phyloP scores from a whole-genome alignment of 2,888 invertebrate species.

The Phortica magna region DNA sequence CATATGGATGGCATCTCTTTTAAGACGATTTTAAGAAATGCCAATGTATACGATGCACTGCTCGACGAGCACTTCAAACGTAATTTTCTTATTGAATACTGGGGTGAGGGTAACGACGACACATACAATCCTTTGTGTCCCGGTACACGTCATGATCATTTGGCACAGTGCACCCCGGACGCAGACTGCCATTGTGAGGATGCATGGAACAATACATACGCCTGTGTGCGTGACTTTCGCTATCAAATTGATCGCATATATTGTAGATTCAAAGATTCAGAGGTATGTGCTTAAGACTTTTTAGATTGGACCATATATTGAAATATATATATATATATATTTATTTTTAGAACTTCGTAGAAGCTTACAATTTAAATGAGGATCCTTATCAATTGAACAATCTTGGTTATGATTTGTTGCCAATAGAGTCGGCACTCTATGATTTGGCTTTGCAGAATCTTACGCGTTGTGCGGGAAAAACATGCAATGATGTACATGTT shows the following conservation, averaged over 20 bases:
- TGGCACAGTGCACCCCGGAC: constrained; percentile 83
- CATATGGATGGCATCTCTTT: constrained; percentile 84
- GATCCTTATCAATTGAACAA: constrained; percentile 88
- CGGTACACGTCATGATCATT: constrained; percentile 78
- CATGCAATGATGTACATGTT: constrained; percentile 53
- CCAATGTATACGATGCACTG: constrained; percentile 50
- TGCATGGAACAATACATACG: constrained; percentile 89
- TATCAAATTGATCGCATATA: constrained; percentile 75
- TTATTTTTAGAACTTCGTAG: constrained; percentile 82
- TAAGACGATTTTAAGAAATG: constrained; percentile 58
- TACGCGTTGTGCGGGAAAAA: constrained; percentile 68
- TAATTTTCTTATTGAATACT: constrained; percentile 88
- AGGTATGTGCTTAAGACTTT: constrained; percentile 70
- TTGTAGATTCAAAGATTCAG: constrained; percentile 78
- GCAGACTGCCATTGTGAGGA: constrained; percentile 92
- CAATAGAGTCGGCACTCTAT: constrained; percentile 80
- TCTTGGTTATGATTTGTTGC: constrained; percentile 79
- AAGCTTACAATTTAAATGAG: constrained; percentile 85
- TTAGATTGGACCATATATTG: constrained; percentile 6
- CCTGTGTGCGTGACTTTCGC: constrained; percentile 85
- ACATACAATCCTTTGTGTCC: constrained; percentile 83
- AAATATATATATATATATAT: constrained; percentile 17
- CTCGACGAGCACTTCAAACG: constrained; percentile 74
- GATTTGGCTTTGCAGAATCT: constrained; percentile 74
- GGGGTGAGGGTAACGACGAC: constrained; percentile 84